Evolutionary conservation across 64 coral and sea anemone species (phyloP), one percentile per base, ranked within the genome.

Genomic region (Platygyra sinensis): DNA sequence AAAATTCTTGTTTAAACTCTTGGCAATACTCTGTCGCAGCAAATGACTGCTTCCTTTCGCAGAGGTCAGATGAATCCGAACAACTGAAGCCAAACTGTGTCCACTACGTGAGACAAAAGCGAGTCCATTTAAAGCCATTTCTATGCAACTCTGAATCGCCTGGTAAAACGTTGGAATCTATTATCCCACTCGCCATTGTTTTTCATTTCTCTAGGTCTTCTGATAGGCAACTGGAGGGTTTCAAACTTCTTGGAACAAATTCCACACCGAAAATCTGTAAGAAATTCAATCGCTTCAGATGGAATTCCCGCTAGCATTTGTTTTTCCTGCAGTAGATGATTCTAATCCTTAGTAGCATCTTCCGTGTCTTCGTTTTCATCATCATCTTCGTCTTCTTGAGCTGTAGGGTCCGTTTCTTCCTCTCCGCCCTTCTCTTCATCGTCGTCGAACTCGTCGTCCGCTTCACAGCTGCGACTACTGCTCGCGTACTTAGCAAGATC

Each of bases 381-480:
- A 9, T 62, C 81, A 16, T 85, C 62, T 27, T 42, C 18, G 22
- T 15, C 33, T 10, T 52, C 36, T n/a, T 71, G 31, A 18, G 8
- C 17, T 15, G 9, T 22, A 46, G 33, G 33, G 63, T 85, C 62
- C 3, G 62, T 32, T 69, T 64, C 32, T 17, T 32, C 22, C 4
- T 27, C 62, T 52, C 15, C 63, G 65, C 60, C 33, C 50, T 49
- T 85, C 5, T 85, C 81, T 51, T 85, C 81, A 0, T 92, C 90
- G 31, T 85, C 95, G 28, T 96, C 95, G 59, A 86, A 90, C 71
- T 96, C 95, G 87, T 96, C 95, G 27, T 96, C 95, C 0, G 95
- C 95, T 83, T 96, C 95, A 67, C 95, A 96, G 62, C 95, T 96
- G 3, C 95, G 73, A 50, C 95, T 91, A 82, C 95, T 96, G 62